A percentile compares a stretch with the other conserved stretches of the same genome.
These are phyloP conservation scores for Scaptomyza cyrtandrae DNA, from an alignment of 2,888 invertebrate genomes.

Conservation along the genomic window DNA sequence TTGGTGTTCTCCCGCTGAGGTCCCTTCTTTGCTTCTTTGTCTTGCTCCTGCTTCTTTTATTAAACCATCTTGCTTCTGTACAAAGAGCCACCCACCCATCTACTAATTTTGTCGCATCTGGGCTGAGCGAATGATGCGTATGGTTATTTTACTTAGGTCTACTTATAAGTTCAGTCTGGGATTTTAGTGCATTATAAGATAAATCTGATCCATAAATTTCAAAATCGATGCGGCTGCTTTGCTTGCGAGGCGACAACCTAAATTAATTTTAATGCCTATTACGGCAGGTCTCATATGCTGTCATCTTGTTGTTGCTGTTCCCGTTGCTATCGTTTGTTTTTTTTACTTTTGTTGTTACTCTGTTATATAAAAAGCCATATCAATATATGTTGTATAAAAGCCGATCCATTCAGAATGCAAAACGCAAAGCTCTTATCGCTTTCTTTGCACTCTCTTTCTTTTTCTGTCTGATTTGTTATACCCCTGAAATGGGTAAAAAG, in stretches of 20 bases:
- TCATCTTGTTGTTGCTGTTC: slow-evolving; percentile 24
- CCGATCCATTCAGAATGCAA: slow-evolving; percentile 52
- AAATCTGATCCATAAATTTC: slow-evolving; percentile 78
- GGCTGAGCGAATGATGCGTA: slow-evolving; percentile 70
- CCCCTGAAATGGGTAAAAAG: too few relatives aligned
- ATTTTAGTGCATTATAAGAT: slow-evolving; percentile 42
- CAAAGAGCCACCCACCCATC: slow-evolving; percentile 4
- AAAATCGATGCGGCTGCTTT: slow-evolving; percentile 67
- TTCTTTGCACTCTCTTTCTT: background rate
- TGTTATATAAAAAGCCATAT: slow-evolving; percentile 63
- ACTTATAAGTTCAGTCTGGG: slow-evolving; percentile 39
- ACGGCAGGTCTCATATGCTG: slow-evolving; percentile 67
- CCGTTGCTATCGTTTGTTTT: slow-evolving; percentile 4
- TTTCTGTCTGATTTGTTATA: too few relatives aligned
- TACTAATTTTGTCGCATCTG: slow-evolving; percentile 58
- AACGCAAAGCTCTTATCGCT: slow-evolving; percentile 49
- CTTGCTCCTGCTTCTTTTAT: slow-evolving; percentile 1
- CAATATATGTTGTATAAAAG: slow-evolving; percentile 74
- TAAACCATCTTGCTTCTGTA: background rate
- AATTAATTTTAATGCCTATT: slow-evolving; percentile 77
- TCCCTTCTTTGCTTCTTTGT: background rate
- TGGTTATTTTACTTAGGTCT: slow-evolving; percentile 78
- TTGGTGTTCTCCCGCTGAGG: slow-evolving; percentile 48
- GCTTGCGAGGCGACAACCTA: slow-evolving; percentile 51
- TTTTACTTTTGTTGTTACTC: slow-evolving; percentile 4